Conservation (phyloP, 2,797 vertebrate genomes). For the Anas acuta region DNA sequence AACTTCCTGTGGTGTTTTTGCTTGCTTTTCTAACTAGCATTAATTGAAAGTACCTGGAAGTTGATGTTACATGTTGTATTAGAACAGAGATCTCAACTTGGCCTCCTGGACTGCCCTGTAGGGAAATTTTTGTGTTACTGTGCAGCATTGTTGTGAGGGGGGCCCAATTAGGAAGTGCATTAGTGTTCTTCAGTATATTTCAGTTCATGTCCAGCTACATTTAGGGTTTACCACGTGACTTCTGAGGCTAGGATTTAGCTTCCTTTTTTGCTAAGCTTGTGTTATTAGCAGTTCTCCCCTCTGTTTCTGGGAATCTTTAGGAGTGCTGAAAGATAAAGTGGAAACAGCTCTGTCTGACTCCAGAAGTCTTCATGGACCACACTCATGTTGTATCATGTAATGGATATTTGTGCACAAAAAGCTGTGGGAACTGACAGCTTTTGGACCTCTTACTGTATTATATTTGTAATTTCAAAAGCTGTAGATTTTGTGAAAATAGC, state of each 20-base stretch:
- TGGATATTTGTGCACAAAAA: background rate
- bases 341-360: background rate
- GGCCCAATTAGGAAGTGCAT: background rate
- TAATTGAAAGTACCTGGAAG: background rate
- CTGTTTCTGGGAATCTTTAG: background rate
- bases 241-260: background rate
- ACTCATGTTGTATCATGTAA: background rate
- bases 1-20: background rate
- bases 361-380: background rate
- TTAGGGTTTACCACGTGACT: background rate
- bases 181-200: background rate
- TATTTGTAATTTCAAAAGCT: background rate
- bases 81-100: background rate
- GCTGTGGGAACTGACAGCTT: background rate
- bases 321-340: background rate
- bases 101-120: background rate
- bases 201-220: fast-evolving
- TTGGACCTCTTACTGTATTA: background rate
- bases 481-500: background rate
- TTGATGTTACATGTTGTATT: background rate
- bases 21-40: background rate
- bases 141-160: background rate
- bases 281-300: background rate
- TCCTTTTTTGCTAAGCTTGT: background rate
- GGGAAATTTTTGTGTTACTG: background rate